Percentiles rank a stretch among this genome's conserved stretches.
Evolutionary conservation across 2,797 vertebrate genomes (phyloP).

Genomic region (Chloroceryle amazona): DNA sequence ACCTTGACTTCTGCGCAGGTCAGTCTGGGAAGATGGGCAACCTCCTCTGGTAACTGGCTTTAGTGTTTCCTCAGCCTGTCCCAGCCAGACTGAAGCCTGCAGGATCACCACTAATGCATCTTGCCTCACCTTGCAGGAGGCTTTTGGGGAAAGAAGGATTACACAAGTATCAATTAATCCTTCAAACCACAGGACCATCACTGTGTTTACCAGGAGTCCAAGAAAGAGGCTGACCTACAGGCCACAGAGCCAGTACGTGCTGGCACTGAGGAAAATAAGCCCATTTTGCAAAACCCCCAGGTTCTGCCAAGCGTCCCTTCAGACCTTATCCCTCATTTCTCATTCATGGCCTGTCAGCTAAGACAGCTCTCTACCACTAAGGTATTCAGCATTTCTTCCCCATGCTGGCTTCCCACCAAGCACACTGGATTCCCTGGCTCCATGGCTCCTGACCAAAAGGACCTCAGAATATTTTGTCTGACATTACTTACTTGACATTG

Average conservation of each 20-base stretch:
- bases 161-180: background rate
- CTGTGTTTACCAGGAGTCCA: background rate
- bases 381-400: background rate
- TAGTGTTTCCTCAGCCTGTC: background rate
- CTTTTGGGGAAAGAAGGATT: background rate
- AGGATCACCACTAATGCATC: background rate
- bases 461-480: background rate
- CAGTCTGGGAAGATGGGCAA: background rate
- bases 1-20: background rate
- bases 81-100: background rate
- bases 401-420: background rate
- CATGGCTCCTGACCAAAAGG: background rate
- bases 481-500: no score
- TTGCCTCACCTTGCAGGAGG: background rate
- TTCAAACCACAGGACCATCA: background rate
- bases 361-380: background rate
- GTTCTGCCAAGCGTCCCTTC: background rate
- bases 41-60: background rate
- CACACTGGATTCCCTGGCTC: background rate
- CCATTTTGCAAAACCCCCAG: background rate
- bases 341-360: background rate
- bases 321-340: background rate
- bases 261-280: background rate
- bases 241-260: accelerated
- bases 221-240: background rate